Percentiles rank a stretch among this genome's conserved stretches.
Conservation (phyloP, 1,140 invertebrate genomes). For the Myzus persicae region DNA sequence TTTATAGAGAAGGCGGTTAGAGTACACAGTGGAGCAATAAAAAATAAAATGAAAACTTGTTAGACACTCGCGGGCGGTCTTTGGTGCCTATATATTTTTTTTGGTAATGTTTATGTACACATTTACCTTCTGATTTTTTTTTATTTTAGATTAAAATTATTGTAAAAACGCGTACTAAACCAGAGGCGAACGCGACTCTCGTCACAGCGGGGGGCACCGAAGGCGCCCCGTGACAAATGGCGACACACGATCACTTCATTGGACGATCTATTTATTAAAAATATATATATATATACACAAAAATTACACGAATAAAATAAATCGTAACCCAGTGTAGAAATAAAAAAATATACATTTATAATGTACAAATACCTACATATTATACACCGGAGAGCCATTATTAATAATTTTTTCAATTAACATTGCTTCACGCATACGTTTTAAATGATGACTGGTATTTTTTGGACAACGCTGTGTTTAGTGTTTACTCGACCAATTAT, state of each 20-base stretch:
- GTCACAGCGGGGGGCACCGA: conserved; percentile 19
- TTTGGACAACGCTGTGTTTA: background rate
- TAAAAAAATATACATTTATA: background rate
- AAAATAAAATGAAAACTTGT: conserved; percentile 27
- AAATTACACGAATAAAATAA: background rate
- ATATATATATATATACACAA: background rate
- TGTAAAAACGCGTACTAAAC: background rate
- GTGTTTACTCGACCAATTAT: background rate
- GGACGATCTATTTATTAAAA: conserved; percentile 49
- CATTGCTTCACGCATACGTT: conserved; percentile 24
- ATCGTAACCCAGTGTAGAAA: background rate
- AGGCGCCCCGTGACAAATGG: conserved; percentile 53
- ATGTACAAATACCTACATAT: background rate
- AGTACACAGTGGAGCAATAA: background rate
- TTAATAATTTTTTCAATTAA: conserved; percentile 48
- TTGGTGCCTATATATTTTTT: background rate
- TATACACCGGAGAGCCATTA: background rate
- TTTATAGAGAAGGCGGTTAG: background rate
- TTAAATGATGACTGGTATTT: background rate
- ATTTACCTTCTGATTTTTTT: conserved; percentile 22
- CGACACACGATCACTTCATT: conserved; percentile 53
- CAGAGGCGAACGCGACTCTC: conserved; percentile 24
- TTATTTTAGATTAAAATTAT: conserved; percentile 50
- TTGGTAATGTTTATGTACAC: conserved; percentile 28
- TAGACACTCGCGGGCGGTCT: conserved; percentile 56